Percentiles rank a stretch among this genome's conserved stretches.
phyloP scores from a whole-genome alignment of 2,888 invertebrate species.

The Andrena trimmerana region DNA sequence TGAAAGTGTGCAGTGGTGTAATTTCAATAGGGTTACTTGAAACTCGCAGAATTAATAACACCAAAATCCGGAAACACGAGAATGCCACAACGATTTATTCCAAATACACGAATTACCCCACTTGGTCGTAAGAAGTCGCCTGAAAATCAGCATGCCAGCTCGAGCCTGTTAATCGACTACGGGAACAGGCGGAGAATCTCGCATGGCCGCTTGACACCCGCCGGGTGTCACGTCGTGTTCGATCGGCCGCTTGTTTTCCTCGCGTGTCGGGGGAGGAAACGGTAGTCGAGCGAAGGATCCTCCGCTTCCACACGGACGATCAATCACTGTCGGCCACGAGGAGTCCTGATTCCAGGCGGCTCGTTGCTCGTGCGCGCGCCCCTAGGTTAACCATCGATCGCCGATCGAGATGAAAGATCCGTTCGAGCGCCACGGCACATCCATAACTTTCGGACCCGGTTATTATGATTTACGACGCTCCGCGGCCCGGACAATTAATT shows the following conservation, averaged over 20 bases:
- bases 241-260: slow-evolving; percentile 22
- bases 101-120: not conserved
- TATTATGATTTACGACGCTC: slow-evolving; percentile 73
- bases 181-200: slow-evolving; percentile 57
- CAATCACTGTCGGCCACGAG: slow-evolving; percentile 69
- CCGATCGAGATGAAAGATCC: slow-evolving; percentile 67
- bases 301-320: slow-evolving; percentile 57
- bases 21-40: no score
- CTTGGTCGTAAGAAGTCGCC: not conserved
- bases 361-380: slow-evolving; percentile 1
- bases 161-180: slow-evolving; percentile 37
- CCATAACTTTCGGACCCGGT: slow-evolving; percentile 63
- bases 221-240: slow-evolving; percentile 44
- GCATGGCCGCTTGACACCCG: slow-evolving; percentile 55
- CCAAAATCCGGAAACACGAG: no score
- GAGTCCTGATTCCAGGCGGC: slow-evolving; percentile 35
- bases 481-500: slow-evolving; percentile 67
- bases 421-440: slow-evolving; percentile 65
- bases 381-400: slow-evolving; percentile 56
- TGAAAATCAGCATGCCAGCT: slow-evolving; percentile 9
- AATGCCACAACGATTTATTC: no score
- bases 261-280: slow-evolving; percentile 50
- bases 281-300: slow-evolving; percentile 51
- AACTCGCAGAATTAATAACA: no score
- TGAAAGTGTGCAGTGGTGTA: no score